Base-by-base conservation (phyloP, 2,888 invertebrate genomes). In the Pheosia gnoma region DNA sequence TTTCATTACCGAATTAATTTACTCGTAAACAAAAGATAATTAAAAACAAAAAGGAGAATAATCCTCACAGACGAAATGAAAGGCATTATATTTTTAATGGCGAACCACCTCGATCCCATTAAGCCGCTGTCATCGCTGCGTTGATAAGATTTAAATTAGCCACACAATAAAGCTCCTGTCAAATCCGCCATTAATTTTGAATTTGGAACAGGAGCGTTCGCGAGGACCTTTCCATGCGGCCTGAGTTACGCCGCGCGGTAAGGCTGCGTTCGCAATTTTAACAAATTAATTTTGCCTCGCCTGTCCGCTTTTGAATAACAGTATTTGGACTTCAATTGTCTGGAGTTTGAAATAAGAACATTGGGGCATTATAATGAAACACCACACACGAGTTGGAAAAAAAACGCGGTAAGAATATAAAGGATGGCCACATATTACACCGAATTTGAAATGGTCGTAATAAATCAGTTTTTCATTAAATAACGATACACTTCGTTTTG, bases 141-240 rank as follows among this genome's bases (percentile, higher is more conserved):
- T 87, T 93, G 92, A 93, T 93, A 93, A 91, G 93, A 92, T 92
- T 93, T 91, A 92, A 93, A 93, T 93, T 93, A 93, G 90, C 86
- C 87, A 70, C 87, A 90, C 90, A 93, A 93, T 93, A 93, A 91
- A 83, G 90, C 89, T 89, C 87, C 93, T 93, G 93, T 93, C 93
- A 93, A 93, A 93, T 91, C 83, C 89, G 91, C 92, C 91, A 93
- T 93, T 93, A 93, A 92, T 93, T 89, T 90, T 78, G 87, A 89
- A 89, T 89, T 90, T 87, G 85, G 91, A 91, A 93, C 93, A 87
- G 92, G 88, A 92, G 91, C 91, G 86, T 79, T 66, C 61, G 59
- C 61, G 58, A 63, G 55, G 66, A 63, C 63, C 59, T 65, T 67
- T 13, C 59, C 52, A 66, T 60, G 65, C 59, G 62, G 62, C 62